Evolutionary conservation across 2,797 vertebrate species (phyloP).

Genomic region (Argentina silus): DNA sequence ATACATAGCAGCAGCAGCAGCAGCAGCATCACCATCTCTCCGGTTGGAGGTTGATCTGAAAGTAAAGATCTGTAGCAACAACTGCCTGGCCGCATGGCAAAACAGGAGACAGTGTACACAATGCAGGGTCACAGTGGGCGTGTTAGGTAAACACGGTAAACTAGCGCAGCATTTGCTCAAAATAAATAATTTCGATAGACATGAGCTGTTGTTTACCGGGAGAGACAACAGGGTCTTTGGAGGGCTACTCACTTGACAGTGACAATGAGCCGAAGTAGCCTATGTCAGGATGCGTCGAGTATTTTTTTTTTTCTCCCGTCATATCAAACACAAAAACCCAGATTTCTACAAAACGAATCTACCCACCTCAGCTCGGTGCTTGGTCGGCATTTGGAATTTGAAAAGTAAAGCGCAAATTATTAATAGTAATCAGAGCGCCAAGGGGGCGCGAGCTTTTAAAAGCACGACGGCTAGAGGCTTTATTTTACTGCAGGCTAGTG

Average conservation of each 20-base stretch:
- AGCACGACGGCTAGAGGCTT: conserved; percentile 48
- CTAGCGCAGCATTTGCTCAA: conserved; percentile 44
- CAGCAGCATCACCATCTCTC: not conserved
- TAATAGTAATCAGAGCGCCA: conserved; percentile 16
- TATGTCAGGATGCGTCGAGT: conserved; percentile 18
- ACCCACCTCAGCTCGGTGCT: not conserved
- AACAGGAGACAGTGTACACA: conserved; percentile 56
- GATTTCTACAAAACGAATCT: conserved; percentile 9
- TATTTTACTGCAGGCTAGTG: conserved; percentile 77
- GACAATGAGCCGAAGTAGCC: conserved; percentile 14
- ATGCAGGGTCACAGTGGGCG: conserved; percentile 66
- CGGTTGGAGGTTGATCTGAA: not conserved
- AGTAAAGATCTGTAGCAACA: conserved; percentile 31
- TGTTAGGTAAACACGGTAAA: conserved; percentile 66
- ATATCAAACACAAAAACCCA: not conserved
- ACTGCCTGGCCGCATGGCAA: conserved; percentile 48
- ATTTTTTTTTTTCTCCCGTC: not conserved
- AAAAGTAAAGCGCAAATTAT: conserved; percentile 11
- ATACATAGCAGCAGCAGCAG: not conserved
- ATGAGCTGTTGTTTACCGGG: not conserved
- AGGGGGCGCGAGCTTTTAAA: conserved; percentile 33
- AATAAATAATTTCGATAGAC: not conserved
- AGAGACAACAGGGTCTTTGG: not conserved
- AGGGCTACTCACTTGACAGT: conserved; percentile 8
- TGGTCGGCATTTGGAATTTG: not conserved